Evolutionary conservation across 2,888 invertebrate genomes (phyloP).

Genomic region (Dynastes tityus): DNA sequence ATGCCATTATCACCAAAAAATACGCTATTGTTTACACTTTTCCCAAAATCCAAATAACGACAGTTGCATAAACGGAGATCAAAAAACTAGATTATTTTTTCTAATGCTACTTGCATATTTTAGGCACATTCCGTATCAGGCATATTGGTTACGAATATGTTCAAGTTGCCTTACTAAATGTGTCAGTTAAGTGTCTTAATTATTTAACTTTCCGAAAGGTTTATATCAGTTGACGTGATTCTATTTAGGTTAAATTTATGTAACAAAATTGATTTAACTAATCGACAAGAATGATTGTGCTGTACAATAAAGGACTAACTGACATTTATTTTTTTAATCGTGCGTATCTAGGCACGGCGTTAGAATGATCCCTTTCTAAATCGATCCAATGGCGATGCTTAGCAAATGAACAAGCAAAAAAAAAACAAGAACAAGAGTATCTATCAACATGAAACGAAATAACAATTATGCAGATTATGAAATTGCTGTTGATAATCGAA

Average conservation of each 20-base stretch:
- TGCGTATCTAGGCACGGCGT: conserved; percentile 25
- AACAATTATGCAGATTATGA: conserved; percentile 52
- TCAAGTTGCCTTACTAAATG: background rate
- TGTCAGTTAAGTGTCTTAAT: conserved; percentile 1
- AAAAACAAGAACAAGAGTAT: conserved; percentile 12
- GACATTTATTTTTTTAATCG: conserved; percentile 41
- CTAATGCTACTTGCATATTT: too few relatives aligned
- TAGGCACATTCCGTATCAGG: too few relatives aligned
- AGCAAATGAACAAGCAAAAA: conserved; percentile 11
- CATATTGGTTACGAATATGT: too few relatives aligned
- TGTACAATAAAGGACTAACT: conserved; percentile 20
- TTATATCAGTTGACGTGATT: conserved; percentile 3
- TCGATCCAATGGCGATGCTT: conserved; percentile 6
- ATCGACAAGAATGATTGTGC: conserved; percentile 20
- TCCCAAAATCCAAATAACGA: too few relatives aligned
- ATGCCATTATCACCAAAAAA: too few relatives aligned
- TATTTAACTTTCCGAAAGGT: conserved; percentile 3
- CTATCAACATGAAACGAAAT: conserved; percentile 42
- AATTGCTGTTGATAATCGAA: conserved; percentile 53
- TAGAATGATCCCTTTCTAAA: conserved; percentile 27
- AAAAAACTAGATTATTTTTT: too few relatives aligned
- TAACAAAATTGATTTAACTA: conserved; percentile 30
- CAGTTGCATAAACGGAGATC: too few relatives aligned
- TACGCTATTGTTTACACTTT: too few relatives aligned
- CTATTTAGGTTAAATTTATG: conserved; percentile 34